Conservation (phyloP, 1,140 invertebrate genomes). For the Streblospio benedicti region DNA sequence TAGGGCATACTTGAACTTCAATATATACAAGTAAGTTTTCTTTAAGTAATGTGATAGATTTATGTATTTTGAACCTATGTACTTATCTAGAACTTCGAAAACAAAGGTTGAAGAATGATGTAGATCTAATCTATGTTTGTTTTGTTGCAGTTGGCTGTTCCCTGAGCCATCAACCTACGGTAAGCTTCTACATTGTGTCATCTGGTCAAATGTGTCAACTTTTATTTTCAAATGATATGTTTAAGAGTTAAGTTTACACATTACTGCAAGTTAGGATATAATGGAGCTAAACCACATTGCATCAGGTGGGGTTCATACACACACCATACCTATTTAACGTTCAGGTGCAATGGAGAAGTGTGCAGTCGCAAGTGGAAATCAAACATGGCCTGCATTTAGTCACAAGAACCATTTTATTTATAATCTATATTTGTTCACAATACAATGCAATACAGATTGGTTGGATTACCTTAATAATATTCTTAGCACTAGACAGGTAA, state of each 20-base stretch:
- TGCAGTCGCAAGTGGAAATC: no score
- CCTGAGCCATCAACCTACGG: background rate
- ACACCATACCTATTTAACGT: no score
- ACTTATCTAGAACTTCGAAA: background rate
- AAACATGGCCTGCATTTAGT: no score
- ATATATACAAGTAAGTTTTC: constrained; percentile 9
- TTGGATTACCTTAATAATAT: no score
- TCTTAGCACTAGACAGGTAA: no score
- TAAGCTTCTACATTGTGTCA: background rate
- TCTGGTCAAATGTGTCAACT: background rate
- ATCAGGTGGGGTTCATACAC: background rate
- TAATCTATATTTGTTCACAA: no score
- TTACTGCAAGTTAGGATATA: background rate
- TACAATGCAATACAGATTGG: no score
- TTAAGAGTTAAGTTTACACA: background rate
- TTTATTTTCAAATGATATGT: background rate
- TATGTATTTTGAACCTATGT: background rate
- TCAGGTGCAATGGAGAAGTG: no score
- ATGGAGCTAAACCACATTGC: background rate
- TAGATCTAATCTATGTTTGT: background rate
- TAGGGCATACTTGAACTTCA: constrained; percentile 9
- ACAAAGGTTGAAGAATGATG: background rate
- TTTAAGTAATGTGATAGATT: background rate
- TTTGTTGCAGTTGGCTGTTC: constrained; percentile 9
- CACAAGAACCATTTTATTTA: no score